Base-by-base conservation (phyloP, 2,888 invertebrate species). In the Antheraea assamensis region DNA sequence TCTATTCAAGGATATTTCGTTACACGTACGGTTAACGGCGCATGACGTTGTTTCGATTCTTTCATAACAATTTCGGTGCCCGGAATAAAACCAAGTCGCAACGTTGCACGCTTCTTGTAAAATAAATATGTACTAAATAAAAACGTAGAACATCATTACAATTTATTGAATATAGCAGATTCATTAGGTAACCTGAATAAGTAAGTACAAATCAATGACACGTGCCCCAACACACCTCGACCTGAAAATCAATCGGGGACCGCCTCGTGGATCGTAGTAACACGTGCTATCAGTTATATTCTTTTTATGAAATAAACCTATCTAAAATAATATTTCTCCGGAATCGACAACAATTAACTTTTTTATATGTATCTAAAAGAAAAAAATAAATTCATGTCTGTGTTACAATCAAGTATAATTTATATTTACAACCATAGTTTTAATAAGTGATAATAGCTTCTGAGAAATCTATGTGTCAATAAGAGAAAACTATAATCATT, bases 1-100 rank as follows among this genome's bases (percentile, higher is more conserved):
- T 13, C 0, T 66, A 31, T 66, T 35, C 35, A 68, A 68, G 35
- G 31, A 68, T 31, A 68, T 35, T 35, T 68, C 68, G 35, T 68
- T 35, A 68, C 35, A 68, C 35, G 35, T 19, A 68, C 68, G 35
- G 2, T n/a, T 68, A 68, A 68, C 68, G 68, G 35, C 35, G 68
- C 68, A 35, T 68, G 15, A 68, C 31, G 35, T 19, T 31, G 19
- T 31, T 21, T 68, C 68, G 10, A n/a, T 35, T 68, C n/a, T 68
- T 68, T 68, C 68, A 35, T 68, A 35, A 68, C 0, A 35, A 35
- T 68, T 35, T 21, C 10, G n/a, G 21, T 68, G 35, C 35, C 35
- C 35, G 68, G n/a, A 68, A 68, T 35, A 68, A n/a, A 35, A 68
- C 35, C 31, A 64, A 27, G 30, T 30, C 27, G 30, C 30, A 64